These are phyloP conservation scores for Urocitellus parryii DNA, from an alignment of 2,113 vertebrate genomes.

Conservation along the genomic window DNA sequence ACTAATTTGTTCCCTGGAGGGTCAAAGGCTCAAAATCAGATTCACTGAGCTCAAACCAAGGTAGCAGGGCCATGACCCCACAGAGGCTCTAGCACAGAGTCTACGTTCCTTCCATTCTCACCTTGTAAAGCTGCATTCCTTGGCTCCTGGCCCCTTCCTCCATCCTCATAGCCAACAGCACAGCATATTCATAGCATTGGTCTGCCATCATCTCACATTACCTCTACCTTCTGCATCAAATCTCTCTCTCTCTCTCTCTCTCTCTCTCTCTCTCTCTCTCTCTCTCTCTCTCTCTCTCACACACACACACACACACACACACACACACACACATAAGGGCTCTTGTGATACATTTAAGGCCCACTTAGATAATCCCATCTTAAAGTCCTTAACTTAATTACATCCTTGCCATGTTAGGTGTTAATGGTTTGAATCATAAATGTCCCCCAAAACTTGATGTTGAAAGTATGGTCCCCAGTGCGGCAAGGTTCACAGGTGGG, in stretches of 20 bases:
- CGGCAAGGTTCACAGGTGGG: too few relatives aligned
- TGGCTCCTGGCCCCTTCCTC: background rate
- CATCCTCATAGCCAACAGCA: background rate
- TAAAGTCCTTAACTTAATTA: background rate
- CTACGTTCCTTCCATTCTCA: background rate
- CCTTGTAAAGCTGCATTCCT: background rate
- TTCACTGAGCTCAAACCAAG: background rate
- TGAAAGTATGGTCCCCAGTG: too few relatives aligned
- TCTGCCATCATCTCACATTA: background rate
- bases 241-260: too few relatives aligned
- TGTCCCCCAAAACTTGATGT: too few relatives aligned
- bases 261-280: too few relatives aligned
- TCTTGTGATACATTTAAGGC: background rate
- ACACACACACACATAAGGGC: too few relatives aligned
- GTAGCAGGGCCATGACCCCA: background rate
- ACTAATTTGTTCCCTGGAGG: background rate
- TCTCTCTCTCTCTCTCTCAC: too few relatives aligned
- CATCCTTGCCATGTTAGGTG: background rate
- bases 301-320: too few relatives aligned
- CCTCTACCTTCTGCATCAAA: background rate
- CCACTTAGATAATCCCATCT: background rate
- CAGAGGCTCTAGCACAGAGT: background rate
- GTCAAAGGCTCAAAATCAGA: background rate
- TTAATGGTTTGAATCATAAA: too few relatives aligned
- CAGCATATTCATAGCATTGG: background rate